Evolutionary conservation across 2,888 invertebrate genomes (phyloP), one percentile per base, ranked within the genome.

Genomic region (Trypoxylon attenuatum): DNA sequence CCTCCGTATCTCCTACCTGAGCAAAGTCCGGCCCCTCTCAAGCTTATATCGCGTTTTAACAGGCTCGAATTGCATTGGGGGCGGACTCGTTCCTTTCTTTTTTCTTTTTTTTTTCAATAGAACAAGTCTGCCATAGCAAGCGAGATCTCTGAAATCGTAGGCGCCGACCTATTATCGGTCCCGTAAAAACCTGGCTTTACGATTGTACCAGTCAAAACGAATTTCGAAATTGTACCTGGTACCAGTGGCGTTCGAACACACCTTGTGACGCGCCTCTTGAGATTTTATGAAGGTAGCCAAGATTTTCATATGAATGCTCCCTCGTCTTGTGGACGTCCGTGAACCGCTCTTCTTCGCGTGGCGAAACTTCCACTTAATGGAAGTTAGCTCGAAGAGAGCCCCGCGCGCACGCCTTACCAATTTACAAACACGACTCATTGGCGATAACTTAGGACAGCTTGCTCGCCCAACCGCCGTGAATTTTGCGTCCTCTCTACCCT

Each of bases 101-200:
- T n/a, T n/a, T n/a, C n/a, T 53, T 42, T 57, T 56, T 21, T 27
- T 16, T 50, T 49, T 13, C 29, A 4, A 19, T 16, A 23, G n/a
- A 41, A 21, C n/a, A 6, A 4, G 10, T 13, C 56, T 23, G n/a
- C 38, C 33, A 51, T 33, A 49, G 59, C 52, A 29, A 46, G 25
- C 25, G 42, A 27, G 33, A 45, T 25, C 23, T n/a, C 39, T 45
- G 5, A 25, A 21, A 53, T 73, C 76, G 76, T 76, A 77, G 76
- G 73, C 70, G 77, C 77, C 59, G 16, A 23, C 69, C 66, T 72
- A 77, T 81, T 80, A 81, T 81, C 77, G 71, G 76, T 62, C 63
- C 69, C 69, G 68, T 73, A 82, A 82, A 80, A 71, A 77, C 52
- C 33, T 51, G 65, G 63, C 69, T 81, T 82, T 81, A 82, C 55